phyloP scores from a whole-genome alignment of 2,888 invertebrate species.

The Phyto melanocephala region DNA sequence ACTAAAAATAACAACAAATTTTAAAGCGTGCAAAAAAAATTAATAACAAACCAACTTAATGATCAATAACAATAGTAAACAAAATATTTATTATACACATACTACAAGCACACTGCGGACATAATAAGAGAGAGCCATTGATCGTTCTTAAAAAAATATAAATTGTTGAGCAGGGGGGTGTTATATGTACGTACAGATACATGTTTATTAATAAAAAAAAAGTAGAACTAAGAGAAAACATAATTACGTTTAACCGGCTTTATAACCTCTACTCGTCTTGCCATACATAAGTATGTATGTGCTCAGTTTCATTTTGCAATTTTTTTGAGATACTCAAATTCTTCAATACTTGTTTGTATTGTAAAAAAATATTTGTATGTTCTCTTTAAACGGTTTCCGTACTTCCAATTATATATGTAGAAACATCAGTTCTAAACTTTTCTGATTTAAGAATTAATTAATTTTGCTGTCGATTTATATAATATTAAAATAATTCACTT shows the following conservation, averaged over 20 bases:
- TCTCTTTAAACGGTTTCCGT: too few relatives aligned
- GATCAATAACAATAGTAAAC: constrained; percentile 40
- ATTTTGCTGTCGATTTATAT: too few relatives aligned
- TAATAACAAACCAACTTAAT: constrained; percentile 35
- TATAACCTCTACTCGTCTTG: constrained; percentile 52
- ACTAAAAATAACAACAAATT: constrained; percentile 18
- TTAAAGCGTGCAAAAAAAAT: constrained; percentile 12
- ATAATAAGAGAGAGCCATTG: not conserved
- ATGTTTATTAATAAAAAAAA: not conserved
- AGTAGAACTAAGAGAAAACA: not conserved
- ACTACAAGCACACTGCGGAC: not conserved
- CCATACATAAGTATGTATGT: too few relatives aligned
- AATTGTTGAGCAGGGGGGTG: not conserved
- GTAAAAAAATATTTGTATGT: too few relatives aligned
- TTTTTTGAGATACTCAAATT: too few relatives aligned
- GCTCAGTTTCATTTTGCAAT: too few relatives aligned
- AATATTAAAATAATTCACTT: too few relatives aligned
- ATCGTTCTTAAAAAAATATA: not conserved
- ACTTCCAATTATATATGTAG: too few relatives aligned
- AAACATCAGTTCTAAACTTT: too few relatives aligned
- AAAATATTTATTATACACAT: not conserved
- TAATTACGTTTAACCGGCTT: constrained; percentile 8
- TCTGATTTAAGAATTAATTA: too few relatives aligned
- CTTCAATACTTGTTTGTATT: too few relatives aligned
- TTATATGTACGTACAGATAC: not conserved